phyloP scores from a whole-genome alignment of 2,113 vertebrate genomes.

The Formicarius rufipectus region DNA sequence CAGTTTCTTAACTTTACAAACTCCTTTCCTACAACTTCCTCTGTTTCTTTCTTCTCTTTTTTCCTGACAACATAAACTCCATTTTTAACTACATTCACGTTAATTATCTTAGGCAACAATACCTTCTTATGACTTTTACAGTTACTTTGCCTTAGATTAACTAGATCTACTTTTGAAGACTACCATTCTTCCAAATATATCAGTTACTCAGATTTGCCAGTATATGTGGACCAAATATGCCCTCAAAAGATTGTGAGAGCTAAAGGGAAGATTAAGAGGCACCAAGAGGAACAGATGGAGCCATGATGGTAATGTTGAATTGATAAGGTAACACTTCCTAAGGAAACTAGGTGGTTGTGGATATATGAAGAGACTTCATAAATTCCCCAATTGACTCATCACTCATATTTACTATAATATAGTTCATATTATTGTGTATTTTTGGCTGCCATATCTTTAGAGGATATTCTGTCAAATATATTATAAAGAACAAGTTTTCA shows the following conservation, averaged over 20 bases:
- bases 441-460: background rate
- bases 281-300: background rate
- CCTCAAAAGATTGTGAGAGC: background rate
- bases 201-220: background rate
- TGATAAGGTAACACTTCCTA: background rate
- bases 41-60: background rate
- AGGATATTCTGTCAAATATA: background rate
- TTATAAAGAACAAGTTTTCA: background rate
- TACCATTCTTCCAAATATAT: background rate
- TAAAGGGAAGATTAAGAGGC: background rate
- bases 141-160: background rate
- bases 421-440: background rate
- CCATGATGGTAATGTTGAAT: background rate
- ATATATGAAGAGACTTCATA: background rate
- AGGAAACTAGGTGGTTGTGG: background rate
- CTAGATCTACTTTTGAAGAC: background rate
- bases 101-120: background rate
- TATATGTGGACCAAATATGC: background rate
- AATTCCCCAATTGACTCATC: background rate
- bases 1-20: background rate
- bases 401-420: background rate
- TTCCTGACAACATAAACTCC: background rate
- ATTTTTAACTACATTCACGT: background rate
- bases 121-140: background rate
- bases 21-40: background rate